A percentile compares a stretch with the other conserved stretches of the same genome.
Conservation (phyloP, 35 echinoderm and acorn worm genomes). For the Hemicentrotus pulcherrimus region DNA sequence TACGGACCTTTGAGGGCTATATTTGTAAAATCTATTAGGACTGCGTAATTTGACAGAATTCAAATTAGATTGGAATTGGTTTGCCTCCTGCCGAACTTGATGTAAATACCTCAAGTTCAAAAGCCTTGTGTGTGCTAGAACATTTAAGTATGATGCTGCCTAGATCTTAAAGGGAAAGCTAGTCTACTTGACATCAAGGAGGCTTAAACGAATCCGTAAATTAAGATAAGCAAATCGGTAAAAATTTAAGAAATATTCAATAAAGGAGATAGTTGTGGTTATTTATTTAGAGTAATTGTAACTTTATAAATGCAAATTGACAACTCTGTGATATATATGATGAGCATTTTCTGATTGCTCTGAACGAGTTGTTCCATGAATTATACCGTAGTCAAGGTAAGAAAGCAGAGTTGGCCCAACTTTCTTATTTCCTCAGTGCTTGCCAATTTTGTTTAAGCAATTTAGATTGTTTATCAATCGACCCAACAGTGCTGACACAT, state of each 20-base stretch:
- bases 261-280: no score
- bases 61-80: constrained; percentile 4
- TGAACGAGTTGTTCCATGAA: no score
- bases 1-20: neutral
- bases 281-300: no score
- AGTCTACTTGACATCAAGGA: no score
- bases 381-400: neutral
- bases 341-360: no score
- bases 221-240: no score
- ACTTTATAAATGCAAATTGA: no score
- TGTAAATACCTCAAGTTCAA: neutral
- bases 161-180: neutral
- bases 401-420: neutral
- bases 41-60: constrained; percentile 3
- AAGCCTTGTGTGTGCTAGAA: neutral
- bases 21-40: constrained; percentile 12
- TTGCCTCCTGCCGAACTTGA: constrained; percentile 8
- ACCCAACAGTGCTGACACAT: neutral
- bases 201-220: no score
- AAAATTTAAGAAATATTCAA: no score
- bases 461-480: neutral
- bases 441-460: neutral
- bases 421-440: neutral
- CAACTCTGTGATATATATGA: no score
- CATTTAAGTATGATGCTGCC: neutral